A percentile compares a stretch with the other conserved stretches of the same genome.
Conservation (phyloP, 2,797 vertebrate species). For the Bryconaethiops microstoma region DNA sequence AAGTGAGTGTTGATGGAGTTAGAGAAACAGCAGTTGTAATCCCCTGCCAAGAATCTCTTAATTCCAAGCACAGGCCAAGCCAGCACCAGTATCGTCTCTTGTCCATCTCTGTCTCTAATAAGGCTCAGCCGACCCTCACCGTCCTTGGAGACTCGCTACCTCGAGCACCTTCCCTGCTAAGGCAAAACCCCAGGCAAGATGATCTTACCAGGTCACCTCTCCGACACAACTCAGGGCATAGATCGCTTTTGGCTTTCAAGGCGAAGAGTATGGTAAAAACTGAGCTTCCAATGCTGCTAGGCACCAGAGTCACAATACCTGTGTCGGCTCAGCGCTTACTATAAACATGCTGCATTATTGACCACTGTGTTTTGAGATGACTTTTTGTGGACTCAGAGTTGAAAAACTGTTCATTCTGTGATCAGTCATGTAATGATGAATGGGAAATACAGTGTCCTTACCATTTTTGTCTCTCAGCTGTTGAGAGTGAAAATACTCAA, state of each 20-base stretch:
- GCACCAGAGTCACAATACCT: slow-evolving; percentile 66
- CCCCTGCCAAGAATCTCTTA: background rate
- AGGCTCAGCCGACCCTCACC: slow-evolving; percentile 41
- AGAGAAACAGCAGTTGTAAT: slow-evolving; percentile 31
- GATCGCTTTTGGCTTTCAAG: slow-evolving; percentile 37
- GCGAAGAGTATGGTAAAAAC: slow-evolving; percentile 39
- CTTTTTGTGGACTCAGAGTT: background rate
- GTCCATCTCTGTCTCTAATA: slow-evolving; percentile 56
- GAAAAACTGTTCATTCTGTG: background rate
- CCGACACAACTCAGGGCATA: slow-evolving; percentile 37
- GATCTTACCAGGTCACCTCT: slow-evolving; percentile 34
- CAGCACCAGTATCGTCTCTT: slow-evolving; percentile 59
- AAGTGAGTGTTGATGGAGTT: slow-evolving; percentile 16
- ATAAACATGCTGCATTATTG: slow-evolving; percentile 35
- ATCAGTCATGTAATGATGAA: background rate
- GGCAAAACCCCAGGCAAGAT: slow-evolving; percentile 60
- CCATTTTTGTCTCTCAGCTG: background rate
- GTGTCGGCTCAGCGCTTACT: slow-evolving; percentile 61
- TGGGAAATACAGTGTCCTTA: no score
- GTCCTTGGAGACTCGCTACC: slow-evolving; percentile 52
- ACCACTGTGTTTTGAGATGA: background rate
- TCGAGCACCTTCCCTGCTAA: slow-evolving; percentile 42
- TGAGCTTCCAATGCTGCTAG: slow-evolving; percentile 65
- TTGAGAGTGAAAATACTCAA: no score
- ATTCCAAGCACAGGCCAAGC: slow-evolving; percentile 57